A percentile compares a stretch with the other conserved stretches of the same genome.
Conservation (phyloP, 1,140 invertebrate genomes). For the Pseudomyrmex gracilis region DNA sequence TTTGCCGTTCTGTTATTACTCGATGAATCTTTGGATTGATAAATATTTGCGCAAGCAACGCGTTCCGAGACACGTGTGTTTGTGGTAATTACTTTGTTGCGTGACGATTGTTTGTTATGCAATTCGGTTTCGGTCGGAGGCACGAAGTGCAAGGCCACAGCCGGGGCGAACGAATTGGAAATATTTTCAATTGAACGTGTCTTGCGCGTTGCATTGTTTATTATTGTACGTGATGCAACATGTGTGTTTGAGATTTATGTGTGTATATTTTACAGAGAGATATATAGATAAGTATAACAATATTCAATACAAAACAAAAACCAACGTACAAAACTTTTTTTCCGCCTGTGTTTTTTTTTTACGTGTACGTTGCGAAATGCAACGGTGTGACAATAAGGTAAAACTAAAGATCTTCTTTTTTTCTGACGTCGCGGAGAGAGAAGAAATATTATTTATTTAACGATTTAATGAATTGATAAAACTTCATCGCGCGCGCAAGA, state of each 20-base stretch:
- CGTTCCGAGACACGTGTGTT: conserved; percentile 50
- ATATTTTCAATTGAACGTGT: conserved; percentile 42
- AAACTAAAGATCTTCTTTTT: no score
- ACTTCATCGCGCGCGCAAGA: not conserved
- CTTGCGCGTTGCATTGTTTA: conserved; percentile 1
- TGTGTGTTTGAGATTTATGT: conserved; percentile 1
- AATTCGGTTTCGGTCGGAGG: conserved; percentile 35
- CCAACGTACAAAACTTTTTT: not conserved
- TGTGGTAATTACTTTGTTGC: conserved; percentile 57
- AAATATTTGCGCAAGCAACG: conserved; percentile 50
- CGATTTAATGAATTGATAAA: not conserved
- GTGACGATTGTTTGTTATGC: conserved; percentile 58
- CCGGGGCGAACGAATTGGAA: conserved; percentile 31
- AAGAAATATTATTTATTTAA: no score
- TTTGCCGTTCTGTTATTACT: conserved; percentile 35
- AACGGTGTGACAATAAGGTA: no score
- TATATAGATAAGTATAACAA: conserved; percentile 6
- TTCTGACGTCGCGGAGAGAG: no score
- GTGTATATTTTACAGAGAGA: conserved; percentile 9
- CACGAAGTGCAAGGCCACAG: conserved; percentile 50
- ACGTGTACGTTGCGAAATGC: no score
- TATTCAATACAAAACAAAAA: not conserved
- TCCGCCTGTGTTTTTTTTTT: no score
- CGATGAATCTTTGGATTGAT: conserved; percentile 44
- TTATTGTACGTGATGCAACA: conserved; percentile 29